Evolutionary conservation across 2,888 invertebrate species (phyloP).

Genomic region (Pachydiplax longipennis): DNA sequence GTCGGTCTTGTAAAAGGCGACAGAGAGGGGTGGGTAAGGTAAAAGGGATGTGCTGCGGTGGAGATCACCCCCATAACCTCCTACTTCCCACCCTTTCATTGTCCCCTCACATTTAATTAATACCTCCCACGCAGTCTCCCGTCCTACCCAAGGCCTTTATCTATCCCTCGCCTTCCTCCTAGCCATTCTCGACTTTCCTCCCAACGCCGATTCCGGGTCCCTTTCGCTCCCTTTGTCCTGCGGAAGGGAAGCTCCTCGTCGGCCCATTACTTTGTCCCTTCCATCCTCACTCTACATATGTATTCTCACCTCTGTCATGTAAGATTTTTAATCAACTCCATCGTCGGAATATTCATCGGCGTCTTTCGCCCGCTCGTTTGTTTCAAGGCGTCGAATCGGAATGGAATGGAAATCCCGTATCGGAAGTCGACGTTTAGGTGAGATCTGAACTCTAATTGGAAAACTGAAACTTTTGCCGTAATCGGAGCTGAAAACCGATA

Average conservation of each 20-base stretch:
- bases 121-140: slow-evolving; percentile 9
- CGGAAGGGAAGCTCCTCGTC: neutral
- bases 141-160: neutral
- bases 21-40: neutral
- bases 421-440: too few relatives aligned
- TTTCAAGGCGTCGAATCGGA: neutral
- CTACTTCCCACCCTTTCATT: slow-evolving; percentile 21
- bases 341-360: neutral
- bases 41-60: slow-evolving; percentile 34
- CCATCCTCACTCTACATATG: too few relatives aligned
- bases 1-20: neutral
- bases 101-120: slow-evolving; percentile 41
- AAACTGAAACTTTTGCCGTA: too few relatives aligned
- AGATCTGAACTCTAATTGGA: too few relatives aligned
- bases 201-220: neutral
- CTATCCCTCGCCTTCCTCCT: neutral
- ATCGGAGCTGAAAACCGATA: too few relatives aligned
- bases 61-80: slow-evolving; percentile 33
- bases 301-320: neutral
- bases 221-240: neutral
- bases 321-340: neutral
- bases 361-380: neutral
- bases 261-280: neutral
- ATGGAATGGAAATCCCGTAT: too few relatives aligned
- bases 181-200: neutral